Evolutionary conservation across 2,113 vertebrate species (phyloP).

Genomic region (Leiothrix lutea): DNA sequence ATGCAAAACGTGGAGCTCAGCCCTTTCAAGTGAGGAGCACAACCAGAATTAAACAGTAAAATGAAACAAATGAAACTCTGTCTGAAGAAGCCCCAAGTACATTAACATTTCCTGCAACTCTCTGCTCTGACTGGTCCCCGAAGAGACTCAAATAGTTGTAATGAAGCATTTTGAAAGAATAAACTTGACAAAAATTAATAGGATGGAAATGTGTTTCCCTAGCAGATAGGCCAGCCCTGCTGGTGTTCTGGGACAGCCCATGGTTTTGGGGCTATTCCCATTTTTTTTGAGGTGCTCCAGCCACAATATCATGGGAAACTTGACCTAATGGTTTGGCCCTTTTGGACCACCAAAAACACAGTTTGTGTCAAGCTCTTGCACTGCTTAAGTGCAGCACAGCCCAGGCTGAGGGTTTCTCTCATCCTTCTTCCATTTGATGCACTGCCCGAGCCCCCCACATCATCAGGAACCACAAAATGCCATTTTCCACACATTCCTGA

Average conservation of each 20-base stretch:
- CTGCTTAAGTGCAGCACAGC: rapidly evolving
- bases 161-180: neutral
- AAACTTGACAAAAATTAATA: neutral
- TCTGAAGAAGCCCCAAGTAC: neutral
- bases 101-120: neutral
- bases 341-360: rapidly evolving
- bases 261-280: neutral
- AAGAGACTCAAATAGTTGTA: neutral
- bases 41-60: neutral
- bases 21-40: conserved; percentile 15
- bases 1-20: neutral
- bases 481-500: neutral
- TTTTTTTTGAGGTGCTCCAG: rapidly evolving
- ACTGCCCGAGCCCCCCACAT: rapidly evolving
- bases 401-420: neutral
- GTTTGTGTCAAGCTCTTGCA: neutral
- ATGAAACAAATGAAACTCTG: neutral
- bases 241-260: rapidly evolving
- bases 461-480: neutral
- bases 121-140: neutral
- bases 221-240: rapidly evolving
- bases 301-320: rapidly evolving
- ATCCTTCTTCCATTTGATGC: rapidly evolving
- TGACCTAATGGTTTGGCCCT: rapidly evolving
- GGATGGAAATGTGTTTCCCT: neutral